Conservation (phyloP, 2,113 vertebrate species). For the Caloenas nicobarica region DNA sequence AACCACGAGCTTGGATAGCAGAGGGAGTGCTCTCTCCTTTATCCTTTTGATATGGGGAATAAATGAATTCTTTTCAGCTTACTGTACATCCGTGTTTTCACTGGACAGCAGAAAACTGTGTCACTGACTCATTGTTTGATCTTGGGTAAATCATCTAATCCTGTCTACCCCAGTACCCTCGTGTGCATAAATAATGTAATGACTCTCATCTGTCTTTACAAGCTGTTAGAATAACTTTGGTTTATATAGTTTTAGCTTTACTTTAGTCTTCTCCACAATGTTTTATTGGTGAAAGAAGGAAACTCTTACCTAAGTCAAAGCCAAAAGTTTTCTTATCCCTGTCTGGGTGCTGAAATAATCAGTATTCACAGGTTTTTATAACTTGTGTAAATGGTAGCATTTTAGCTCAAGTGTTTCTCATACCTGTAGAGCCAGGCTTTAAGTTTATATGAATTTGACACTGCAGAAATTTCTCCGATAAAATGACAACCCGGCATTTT, state of each 20-base stretch:
- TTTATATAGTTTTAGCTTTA: neutral
- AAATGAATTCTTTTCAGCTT: conserved; percentile 59
- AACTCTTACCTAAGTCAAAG: neutral
- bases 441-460: neutral
- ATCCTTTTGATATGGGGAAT: conserved; percentile 55
- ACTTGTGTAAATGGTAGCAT: neutral
- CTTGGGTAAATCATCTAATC: conserved; percentile 55
- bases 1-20: conserved; percentile 7
- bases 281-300: neutral
- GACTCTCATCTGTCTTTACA: conserved; percentile 53
- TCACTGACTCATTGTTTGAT: conserved; percentile 67
- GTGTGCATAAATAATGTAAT: conserved; percentile 51
- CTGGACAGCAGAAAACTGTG: conserved; percentile 62
- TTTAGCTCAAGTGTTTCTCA: neutral
- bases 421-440: neutral
- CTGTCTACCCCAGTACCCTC: conserved; percentile 38
- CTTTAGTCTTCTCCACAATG: neutral
- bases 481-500: neutral
- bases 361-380: neutral
- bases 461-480: neutral
- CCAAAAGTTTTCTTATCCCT: neutral
- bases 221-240: neutral
- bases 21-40: conserved; percentile 25
- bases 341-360: neutral
- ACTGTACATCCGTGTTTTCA: conserved; percentile 60